Conservation (phyloP, 2,797 vertebrate species). For the Myripristis jacobus region DNA sequence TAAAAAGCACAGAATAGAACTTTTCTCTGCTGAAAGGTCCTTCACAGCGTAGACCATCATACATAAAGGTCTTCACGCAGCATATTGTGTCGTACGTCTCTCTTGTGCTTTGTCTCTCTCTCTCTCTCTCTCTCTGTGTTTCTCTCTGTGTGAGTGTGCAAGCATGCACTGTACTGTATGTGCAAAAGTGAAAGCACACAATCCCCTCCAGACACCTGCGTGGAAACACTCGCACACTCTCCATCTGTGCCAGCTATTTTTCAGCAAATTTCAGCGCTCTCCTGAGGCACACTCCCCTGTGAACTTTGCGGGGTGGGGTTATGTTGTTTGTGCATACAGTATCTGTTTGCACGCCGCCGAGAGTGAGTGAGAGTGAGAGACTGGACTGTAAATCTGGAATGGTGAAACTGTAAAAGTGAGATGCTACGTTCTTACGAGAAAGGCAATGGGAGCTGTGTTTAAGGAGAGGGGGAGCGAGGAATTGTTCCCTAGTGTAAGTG, state of each 20-base stretch:
- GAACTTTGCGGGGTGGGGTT: conserved; percentile 33
- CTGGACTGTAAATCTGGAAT: conserved; percentile 30
- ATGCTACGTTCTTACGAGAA: conserved; percentile 30
- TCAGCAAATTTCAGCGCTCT: conserved; percentile 27
- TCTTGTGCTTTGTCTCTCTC: neutral
- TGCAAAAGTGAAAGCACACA: conserved; percentile 34
- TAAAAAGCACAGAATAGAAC: conserved; percentile 49
- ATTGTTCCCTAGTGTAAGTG: conserved; percentile 76
- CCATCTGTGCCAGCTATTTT: conserved; percentile 38
- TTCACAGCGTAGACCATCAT: conserved; percentile 32
- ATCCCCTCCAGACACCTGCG: conserved; percentile 26
- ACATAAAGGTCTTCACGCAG: conserved; percentile 32
- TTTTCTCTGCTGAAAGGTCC: conserved; percentile 48
- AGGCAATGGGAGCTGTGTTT: conserved; percentile 51
- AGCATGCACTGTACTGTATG: conserved; percentile 7
- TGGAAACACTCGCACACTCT: conserved; percentile 13
- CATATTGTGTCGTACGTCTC: conserved; percentile 1
- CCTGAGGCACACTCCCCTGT: conserved; percentile 13
- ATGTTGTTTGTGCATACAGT: conserved; percentile 14
- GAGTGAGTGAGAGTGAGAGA: conserved; percentile 18
- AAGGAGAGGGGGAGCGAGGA: conserved; percentile 50
- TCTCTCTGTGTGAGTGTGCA: neutral
- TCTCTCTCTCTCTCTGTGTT: no score
- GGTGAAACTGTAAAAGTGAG: conserved; percentile 35
- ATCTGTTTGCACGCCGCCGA: conserved; percentile 24